A percentile compares a stretch with the other conserved stretches of the same genome.
Evolutionary conservation across 2,888 invertebrate species (phyloP).

Genomic region (Conops quadrifasciatus): DNA sequence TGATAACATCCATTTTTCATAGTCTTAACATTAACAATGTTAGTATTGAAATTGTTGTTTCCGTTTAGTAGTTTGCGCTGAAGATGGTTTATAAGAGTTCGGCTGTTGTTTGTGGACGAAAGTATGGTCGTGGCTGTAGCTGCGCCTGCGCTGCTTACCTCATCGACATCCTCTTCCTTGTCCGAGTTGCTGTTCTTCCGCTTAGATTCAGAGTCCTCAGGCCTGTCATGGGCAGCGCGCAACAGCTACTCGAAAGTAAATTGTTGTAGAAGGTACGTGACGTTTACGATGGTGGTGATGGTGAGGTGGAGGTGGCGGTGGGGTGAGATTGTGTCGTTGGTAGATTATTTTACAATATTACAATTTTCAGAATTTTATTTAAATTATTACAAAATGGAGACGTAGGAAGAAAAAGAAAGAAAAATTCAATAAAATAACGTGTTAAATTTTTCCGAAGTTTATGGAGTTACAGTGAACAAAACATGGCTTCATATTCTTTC

Average conservation of each 20-base stretch:
- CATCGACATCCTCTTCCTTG: conserved; percentile 46
- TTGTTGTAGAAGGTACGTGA: conserved; percentile 13
- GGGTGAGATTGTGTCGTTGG: conserved; percentile 24
- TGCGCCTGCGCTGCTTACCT: conserved; percentile 49
- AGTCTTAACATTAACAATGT: conserved; percentile 37
- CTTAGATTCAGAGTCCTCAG: conserved; percentile 57
- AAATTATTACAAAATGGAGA: conserved; percentile 34
- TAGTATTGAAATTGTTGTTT: conserved; percentile 49
- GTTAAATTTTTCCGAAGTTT: conserved; percentile 40
- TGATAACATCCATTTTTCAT: conserved; percentile 48
- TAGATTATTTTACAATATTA: conserved; percentile 23
- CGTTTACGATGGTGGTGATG: conserved; percentile 19
- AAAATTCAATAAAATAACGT: conserved; percentile 40
- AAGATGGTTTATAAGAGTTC: conserved; percentile 61
- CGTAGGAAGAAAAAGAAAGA: conserved; percentile 40
- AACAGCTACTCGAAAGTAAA: conserved; percentile 44
- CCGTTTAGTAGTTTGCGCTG: conserved; percentile 57
- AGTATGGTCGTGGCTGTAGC: conserved; percentile 43
- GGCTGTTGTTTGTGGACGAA: conserved; percentile 38
- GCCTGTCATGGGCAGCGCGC: conserved; percentile 49
- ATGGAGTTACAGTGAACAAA: not conserved
- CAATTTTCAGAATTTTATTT: conserved; percentile 15
- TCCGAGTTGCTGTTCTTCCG: conserved; percentile 62
- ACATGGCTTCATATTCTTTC: not conserved
- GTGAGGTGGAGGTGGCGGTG: conserved; percentile 25